Conservation (phyloP, 1,140 invertebrate genomes). For the Cryptotermes secundus region DNA sequence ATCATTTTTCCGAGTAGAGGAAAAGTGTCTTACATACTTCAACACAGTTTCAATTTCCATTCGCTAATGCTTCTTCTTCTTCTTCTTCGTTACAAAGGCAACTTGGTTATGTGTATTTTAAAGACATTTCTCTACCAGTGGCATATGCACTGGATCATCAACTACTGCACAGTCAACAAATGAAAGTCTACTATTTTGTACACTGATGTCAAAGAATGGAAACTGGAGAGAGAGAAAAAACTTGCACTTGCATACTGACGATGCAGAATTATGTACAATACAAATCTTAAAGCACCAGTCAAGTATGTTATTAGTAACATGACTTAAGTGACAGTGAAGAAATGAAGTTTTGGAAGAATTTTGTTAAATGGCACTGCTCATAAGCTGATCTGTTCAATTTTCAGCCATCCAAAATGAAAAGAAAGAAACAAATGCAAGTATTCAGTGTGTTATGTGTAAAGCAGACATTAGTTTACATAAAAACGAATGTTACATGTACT, state of each 20-base stretch:
- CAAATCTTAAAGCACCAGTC: conserved; percentile 25
- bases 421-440: not conserved
- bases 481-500: not conserved
- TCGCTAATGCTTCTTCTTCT: not conserved
- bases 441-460: conserved; percentile 5
- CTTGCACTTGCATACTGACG: not conserved
- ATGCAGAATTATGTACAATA: conserved; percentile 24
- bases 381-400: not conserved
- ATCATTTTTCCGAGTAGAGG: conserved; percentile 9
- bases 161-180: conserved; percentile 14
- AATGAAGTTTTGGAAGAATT: conserved; percentile 27
- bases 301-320: not conserved
- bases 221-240: not conserved
- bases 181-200: not conserved
- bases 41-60: not conserved
- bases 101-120: conserved; percentile 1
- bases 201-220: not conserved
- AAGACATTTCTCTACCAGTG: conserved; percentile 19
- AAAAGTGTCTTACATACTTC: not conserved
- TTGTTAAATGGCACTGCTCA: conserved; percentile 21
- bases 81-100: not conserved
- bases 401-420: conserved; percentile 13
- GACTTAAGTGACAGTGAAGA: conserved; percentile 20
- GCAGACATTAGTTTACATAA: not conserved
- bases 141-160: not conserved